Conservation (phyloP, 2,888 invertebrate genomes). For the Cantharis flavilabris region DNA sequence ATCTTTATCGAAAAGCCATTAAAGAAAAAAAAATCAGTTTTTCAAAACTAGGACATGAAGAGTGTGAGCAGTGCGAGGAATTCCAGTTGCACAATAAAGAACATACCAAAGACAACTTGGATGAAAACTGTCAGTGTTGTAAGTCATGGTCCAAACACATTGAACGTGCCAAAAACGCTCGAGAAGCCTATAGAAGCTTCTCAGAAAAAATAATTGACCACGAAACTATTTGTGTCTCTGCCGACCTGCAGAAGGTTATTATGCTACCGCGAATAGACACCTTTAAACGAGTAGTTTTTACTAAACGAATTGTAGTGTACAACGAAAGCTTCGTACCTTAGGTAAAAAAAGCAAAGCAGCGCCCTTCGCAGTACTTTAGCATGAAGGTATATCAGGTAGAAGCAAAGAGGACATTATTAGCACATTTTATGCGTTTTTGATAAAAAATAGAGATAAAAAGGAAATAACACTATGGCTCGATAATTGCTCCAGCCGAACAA, state of each 20-base stretch:
- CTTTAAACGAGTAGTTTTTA: neutral
- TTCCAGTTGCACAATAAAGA: conserved; percentile 12
- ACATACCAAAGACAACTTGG: conserved; percentile 7
- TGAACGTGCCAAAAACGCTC: neutral
- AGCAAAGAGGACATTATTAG: neutral
- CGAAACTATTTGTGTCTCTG: neutral
- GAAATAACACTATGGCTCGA: too few relatives aligned
- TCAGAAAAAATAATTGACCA: too few relatives aligned
- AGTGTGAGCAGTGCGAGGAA: conserved; percentile 28
- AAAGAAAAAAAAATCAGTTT: conserved; percentile 25
- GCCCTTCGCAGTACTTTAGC: neutral
- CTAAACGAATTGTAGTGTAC: neutral
- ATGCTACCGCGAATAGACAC: neutral
- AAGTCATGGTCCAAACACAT: neutral
- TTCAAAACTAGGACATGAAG: conserved; percentile 28
- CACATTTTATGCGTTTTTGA: neutral
- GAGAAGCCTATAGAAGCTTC: too few relatives aligned
- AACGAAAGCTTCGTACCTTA: conserved; percentile 1
- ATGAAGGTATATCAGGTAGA: neutral
- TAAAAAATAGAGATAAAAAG: too few relatives aligned
- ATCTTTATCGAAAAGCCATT: conserved; percentile 21
- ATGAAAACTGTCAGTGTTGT: neutral
- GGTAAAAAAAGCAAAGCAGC: neutral
- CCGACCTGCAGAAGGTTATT: neutral
- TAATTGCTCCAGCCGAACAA: too few relatives aligned